Evolutionary conservation across 23 tunicate species (phyloP).

Genomic region (Botrylloides violaceus): DNA sequence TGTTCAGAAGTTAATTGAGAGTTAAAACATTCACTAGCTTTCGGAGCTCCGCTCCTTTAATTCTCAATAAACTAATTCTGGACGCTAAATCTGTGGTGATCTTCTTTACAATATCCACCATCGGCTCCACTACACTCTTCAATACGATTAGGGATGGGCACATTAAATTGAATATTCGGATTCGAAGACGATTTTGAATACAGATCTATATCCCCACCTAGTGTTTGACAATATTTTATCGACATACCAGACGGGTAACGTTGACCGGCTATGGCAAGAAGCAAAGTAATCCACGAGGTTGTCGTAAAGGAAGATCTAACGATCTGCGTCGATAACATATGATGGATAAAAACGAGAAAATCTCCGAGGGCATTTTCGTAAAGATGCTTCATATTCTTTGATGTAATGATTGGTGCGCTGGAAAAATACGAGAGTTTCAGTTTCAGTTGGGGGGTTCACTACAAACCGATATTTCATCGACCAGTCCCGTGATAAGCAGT

Average conservation of each 20-base stretch:
- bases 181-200: slow-evolving; percentile 1
- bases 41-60: too few relatives aligned
- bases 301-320: slow-evolving; percentile 51
- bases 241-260: slow-evolving; percentile 37
- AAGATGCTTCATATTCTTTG: background rate
- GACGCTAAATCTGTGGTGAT: too few relatives aligned
- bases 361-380: slow-evolving; percentile 70
- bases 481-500: too few relatives aligned
- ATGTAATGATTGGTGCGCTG: too few relatives aligned
- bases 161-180: too few relatives aligned
- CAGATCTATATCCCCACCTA: background rate
- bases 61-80: too few relatives aligned
- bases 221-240: background rate
- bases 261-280: slow-evolving; percentile 66
- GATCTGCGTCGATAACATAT: slow-evolving; percentile 54
- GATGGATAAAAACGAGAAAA: slow-evolving; percentile 58
- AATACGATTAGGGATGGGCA: background rate
- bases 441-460: too few relatives aligned
- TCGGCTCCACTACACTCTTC: too few relatives aligned
- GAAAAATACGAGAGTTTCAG: too few relatives aligned
- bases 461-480: too few relatives aligned
- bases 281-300: slow-evolving; percentile 42
- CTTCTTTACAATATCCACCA: too few relatives aligned
- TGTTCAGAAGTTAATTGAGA: background rate
- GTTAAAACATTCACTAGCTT: too few relatives aligned